These are phyloP conservation scores for Congeria kusceri DNA, from an alignment of 2,888 invertebrate species.

Conservation along the genomic window DNA sequence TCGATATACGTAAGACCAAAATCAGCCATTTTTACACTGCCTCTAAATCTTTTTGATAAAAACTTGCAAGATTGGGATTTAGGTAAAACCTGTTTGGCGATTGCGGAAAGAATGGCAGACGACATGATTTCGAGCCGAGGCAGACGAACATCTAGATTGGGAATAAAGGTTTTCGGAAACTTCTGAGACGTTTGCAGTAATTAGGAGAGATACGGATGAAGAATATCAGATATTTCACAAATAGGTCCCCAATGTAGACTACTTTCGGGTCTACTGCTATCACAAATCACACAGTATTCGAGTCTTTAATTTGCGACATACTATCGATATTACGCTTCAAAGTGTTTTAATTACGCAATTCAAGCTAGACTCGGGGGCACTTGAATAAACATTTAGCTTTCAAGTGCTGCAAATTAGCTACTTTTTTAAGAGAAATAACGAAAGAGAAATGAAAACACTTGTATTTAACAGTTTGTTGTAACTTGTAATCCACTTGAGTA, in stretches of 20 bases:
- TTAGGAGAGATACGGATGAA: conserved; percentile 51
- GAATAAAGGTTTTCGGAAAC: conserved; percentile 53
- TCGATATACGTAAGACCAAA: conserved; percentile 39
- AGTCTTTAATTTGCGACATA: conserved; percentile 40
- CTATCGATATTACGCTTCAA: conserved; percentile 54
- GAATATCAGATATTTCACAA: conserved; percentile 61
- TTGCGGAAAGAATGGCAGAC: conserved; percentile 35
- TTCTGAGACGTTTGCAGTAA: conserved; percentile 53
- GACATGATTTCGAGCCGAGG: conserved; percentile 47
- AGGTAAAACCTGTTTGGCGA: conserved; percentile 38
- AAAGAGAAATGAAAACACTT: conserved; percentile 1
- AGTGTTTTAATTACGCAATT: conserved; percentile 37
- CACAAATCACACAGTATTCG: conserved; percentile 45
- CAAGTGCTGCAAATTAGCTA: conserved; percentile 47
- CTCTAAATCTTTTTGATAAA: conserved; percentile 49
- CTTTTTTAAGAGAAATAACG: background rate
- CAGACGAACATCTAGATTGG: conserved; percentile 42
- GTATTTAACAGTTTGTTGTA: conserved; percentile 49
- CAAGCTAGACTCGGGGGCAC: conserved; percentile 37
- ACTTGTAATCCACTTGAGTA: conserved; percentile 19
- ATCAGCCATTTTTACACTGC: conserved; percentile 54
- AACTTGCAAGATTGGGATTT: conserved; percentile 27
- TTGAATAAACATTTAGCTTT: conserved; percentile 45
- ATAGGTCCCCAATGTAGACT: conserved; percentile 43
- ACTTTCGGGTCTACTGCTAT: conserved; percentile 42